phyloP scores from a whole-genome alignment of 2,797 vertebrate genomes.

The Sebastes goodei region DNA sequence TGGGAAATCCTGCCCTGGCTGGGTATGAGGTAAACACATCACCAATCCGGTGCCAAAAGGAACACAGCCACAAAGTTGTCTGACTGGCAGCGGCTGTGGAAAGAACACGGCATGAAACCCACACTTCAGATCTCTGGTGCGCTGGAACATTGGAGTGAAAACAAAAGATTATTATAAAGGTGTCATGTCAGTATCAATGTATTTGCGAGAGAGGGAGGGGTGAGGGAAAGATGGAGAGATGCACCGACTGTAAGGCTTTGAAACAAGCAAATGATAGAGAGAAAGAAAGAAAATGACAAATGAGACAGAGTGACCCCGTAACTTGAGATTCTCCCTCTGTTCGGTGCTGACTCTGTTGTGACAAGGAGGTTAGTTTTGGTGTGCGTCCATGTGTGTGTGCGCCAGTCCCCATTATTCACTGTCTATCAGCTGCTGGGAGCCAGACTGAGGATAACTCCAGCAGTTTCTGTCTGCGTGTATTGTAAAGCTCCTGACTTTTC shows the following conservation, averaged over 20 bases:
- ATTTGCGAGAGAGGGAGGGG: neutral
- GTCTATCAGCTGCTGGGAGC: constrained; percentile 55
- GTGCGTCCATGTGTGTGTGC: constrained; percentile 1
- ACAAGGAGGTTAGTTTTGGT: constrained; percentile 27
- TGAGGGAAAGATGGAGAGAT: neutral
- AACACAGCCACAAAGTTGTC: constrained; percentile 51
- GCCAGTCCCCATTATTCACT: constrained; percentile 56
- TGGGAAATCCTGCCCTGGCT: constrained; percentile 45
- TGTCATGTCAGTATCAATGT: constrained; percentile 40
- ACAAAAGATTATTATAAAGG: constrained; percentile 55
- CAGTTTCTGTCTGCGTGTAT: constrained; percentile 47
- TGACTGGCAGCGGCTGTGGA: constrained; percentile 63
- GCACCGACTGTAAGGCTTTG: neutral
- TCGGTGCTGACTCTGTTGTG: constrained; percentile 41
- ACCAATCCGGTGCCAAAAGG: constrained; percentile 39
- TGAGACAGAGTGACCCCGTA: constrained; percentile 44
- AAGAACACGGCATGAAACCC: constrained; percentile 61
- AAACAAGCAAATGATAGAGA: constrained; percentile 5
- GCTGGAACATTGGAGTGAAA: constrained; percentile 39
- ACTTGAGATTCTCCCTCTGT: constrained; percentile 42
- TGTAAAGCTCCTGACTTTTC: constrained; percentile 64
- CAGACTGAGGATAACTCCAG: constrained; percentile 47
- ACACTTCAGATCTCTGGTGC: constrained; percentile 43
- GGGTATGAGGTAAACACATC: constrained; percentile 55
- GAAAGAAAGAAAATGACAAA: constrained; percentile 9